Evolutionary conservation across 92 coral and sea anemone species (phyloP).

Genomic region (Zoanthus sansibaricus): DNA sequence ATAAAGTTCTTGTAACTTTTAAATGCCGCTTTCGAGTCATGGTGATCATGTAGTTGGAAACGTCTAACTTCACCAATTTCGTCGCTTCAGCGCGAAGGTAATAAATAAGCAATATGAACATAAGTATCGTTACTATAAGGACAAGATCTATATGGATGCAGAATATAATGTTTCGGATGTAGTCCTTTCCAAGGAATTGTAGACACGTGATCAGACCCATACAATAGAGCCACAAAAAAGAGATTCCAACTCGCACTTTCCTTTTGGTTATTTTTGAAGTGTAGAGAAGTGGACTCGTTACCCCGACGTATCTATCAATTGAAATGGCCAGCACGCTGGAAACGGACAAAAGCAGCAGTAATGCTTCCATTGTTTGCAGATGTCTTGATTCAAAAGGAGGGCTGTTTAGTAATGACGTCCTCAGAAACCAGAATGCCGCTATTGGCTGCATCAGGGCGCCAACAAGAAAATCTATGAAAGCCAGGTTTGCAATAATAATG

Average conservation of each 20-base stretch:
- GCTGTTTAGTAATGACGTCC: not conserved
- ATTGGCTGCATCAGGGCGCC: conserved; percentile 25
- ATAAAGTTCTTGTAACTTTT: conserved; percentile 33
- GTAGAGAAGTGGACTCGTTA: conserved; percentile 23
- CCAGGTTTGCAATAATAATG: conserved; percentile 13
- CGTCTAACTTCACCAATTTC: not conserved
- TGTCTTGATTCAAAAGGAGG: conserved; percentile 42
- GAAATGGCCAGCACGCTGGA: conserved; percentile 41
- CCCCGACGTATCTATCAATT: conserved; percentile 28
- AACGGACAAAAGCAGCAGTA: conserved; percentile 15
- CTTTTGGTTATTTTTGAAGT: conserved; percentile 14
- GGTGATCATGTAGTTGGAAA: not conserved
- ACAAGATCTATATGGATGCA: conserved; percentile 22
- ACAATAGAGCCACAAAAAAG: conserved; percentile 26
- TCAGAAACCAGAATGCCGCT: conserved; percentile 36
- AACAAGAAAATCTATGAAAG: conserved; percentile 32
- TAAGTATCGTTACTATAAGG: conserved; percentile 4
- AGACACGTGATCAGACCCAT: conserved; percentile 10
- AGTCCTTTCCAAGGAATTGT: conserved; percentile 17
- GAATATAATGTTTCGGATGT: conserved; percentile 23
- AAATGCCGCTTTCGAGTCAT: conserved; percentile 14
- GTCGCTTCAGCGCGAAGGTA: conserved; percentile 14
- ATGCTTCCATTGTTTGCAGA: conserved; percentile 34
- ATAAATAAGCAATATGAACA: conserved; percentile 10
- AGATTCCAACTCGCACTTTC: conserved; percentile 1